Conservation (phyloP, 2,113 vertebrate species). For the Labrus mixtus region DNA sequence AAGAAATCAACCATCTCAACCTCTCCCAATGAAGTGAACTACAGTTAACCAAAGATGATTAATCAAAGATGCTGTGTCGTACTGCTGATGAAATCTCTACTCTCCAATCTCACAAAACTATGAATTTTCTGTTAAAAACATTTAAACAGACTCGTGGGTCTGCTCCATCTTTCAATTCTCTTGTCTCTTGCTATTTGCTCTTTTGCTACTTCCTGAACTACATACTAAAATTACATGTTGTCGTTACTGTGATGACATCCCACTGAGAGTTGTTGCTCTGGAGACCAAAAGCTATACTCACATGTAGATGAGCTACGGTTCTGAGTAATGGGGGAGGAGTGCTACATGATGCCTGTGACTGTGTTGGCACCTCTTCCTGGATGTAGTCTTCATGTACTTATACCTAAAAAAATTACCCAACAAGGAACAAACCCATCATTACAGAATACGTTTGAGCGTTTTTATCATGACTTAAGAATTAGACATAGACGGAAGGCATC, state of each 20-base stretch:
- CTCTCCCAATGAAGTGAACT: background rate
- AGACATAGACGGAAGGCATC: background rate
- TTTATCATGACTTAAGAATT: background rate
- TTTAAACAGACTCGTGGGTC: too few relatives aligned
- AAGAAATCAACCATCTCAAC: background rate
- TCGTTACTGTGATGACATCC: conserved; percentile 32
- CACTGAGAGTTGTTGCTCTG: conserved; percentile 47
- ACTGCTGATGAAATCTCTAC: background rate
- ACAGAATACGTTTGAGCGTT: background rate
- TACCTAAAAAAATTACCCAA: conserved; percentile 35
- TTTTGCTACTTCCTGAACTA: conserved; percentile 19
- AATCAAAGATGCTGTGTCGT: too few relatives aligned
- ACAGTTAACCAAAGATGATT: too few relatives aligned
- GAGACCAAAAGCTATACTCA: conserved; percentile 63
- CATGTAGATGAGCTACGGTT: conserved; percentile 54
- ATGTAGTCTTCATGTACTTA: conserved; percentile 34
- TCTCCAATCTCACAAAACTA: too few relatives aligned
- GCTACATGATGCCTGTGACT: conserved; percentile 21
- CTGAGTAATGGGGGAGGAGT: conserved; percentile 19
- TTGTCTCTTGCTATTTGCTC: background rate
- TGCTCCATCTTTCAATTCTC: too few relatives aligned
- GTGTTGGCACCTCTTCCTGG: conserved; percentile 33
- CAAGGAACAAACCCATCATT: conserved; percentile 33
- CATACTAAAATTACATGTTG: conserved; percentile 40
- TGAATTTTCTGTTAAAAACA: too few relatives aligned